These are phyloP conservation scores for Carassius gibelio DNA, from an alignment of 2,113 vertebrate genomes.

Conservation along the genomic window DNA sequence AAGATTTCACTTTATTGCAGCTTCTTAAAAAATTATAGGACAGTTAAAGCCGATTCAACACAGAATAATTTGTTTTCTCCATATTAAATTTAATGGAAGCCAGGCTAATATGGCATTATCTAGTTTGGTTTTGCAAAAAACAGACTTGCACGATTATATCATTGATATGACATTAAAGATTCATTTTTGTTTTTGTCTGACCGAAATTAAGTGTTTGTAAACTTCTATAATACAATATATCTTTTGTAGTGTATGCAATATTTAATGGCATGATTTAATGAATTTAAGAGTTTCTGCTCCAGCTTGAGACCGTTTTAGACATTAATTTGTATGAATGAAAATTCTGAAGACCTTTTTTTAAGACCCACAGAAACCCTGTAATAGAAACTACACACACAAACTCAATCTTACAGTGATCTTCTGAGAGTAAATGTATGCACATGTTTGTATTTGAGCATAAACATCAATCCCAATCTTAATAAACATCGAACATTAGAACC, in stretches of 20 bases:
- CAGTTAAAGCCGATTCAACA: background rate
- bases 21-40: background rate
- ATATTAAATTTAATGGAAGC: background rate
- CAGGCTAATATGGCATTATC: background rate
- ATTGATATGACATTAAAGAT: background rate
- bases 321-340: no score
- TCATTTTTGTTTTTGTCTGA: background rate
- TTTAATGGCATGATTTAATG: no score
- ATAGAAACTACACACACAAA: background rate
- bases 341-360: background rate
- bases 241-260: no score
- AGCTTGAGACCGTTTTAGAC: no score
- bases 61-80: background rate
- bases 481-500: constrained; percentile 31
- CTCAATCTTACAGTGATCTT: no score
- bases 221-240: background rate
- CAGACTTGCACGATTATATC: background rate
- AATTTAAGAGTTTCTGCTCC: no score
- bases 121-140: background rate
- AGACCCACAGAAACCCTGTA: background rate
- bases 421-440: background rate
- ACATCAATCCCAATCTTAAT: constrained; percentile 1
- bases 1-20: background rate
- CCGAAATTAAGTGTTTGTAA: background rate
- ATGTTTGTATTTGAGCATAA: background rate